Base-by-base conservation (phyloP, 2,113 vertebrate species). In the Nothobranchius kuhntae region DNA sequence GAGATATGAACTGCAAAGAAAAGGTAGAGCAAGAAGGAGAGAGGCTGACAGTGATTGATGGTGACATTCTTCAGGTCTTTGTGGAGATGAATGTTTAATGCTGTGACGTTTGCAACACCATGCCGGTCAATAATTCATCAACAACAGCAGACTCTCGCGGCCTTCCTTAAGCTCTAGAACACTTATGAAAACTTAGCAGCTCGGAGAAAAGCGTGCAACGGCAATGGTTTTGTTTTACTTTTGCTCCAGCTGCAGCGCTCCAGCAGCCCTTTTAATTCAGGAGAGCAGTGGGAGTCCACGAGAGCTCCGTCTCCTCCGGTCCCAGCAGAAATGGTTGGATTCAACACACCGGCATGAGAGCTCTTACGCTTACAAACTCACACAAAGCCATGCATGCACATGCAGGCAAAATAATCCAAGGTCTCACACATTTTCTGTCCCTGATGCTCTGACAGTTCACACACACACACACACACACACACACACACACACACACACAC, bases 21-120 rank as follows among this genome's bases (percentile, higher is more conserved):
- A 9, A 38, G 40, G 42, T 47, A 26, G 40, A 51, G 26, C 70
- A 24, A 44, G 24, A 46, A 58, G 53, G 45, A 51, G 82, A 71
- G 63, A 73, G 67, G 75, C 40, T 73, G 87, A 90, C 87, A 82
- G 73, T 89, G 86, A 91, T 86, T 86, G 89, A 89, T 81, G 80
- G 86, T 87, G 88, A 87, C 88, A 89, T 89, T 91, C 84, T 79
- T 66, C 36, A n/a, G 75, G 84, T 85, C 89, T 68, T 80, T 52
- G 17, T 1, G 78, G 81, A 80, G 71, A 89, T 89, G 86, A 90
- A 90, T 87, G 83, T 90, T 89, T 90, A 85, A 91, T 88, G 88
- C 17, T 3, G 81, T 73, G 87, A 85, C 71, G 76, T 83, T 61
- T 72, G 79, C 74, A 40, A 76, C 71, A 2, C 53, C 13, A 21